A percentile compares a stretch with the other conserved stretches of the same genome.
Evolutionary conservation across 1,140 invertebrate genomes (phyloP).

Genomic region (Hetaerina americana): DNA sequence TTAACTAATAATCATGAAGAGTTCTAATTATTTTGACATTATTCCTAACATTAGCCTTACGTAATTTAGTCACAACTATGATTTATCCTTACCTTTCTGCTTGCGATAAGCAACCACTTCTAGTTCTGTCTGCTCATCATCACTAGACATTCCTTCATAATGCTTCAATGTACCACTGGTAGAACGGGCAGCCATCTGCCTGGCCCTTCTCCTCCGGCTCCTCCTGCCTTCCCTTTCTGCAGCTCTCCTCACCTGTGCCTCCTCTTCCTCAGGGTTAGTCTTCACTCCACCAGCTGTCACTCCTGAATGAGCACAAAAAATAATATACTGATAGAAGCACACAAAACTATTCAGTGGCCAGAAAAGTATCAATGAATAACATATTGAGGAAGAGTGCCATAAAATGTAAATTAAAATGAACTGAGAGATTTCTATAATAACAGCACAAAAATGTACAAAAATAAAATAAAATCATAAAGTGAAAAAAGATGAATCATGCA

Average conservation of each 20-base stretch:
- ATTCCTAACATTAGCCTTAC: too few relatives aligned
- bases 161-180: conserved; percentile 37
- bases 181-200: conserved; percentile 40
- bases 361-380: too few relatives aligned
- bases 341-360: conserved; percentile 5
- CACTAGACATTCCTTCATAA: conserved; percentile 90
- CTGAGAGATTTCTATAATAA: too few relatives aligned
- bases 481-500: too few relatives aligned
- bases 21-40: too few relatives aligned
- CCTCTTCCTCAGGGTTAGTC: conserved; percentile 42
- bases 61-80: not conserved
- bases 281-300: conserved; percentile 27
- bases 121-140: conserved; percentile 85
- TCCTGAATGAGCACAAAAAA: conserved; percentile 7
- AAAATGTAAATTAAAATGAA: too few relatives aligned
- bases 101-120: conserved; percentile 51
- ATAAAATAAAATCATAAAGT: too few relatives aligned
- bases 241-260: conserved; percentile 58
- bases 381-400: not conserved
- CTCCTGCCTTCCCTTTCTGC: conserved; percentile 83
- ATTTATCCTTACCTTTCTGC: conserved; percentile 22
- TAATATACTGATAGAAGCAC: conserved; percentile 6
- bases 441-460: too few relatives aligned
- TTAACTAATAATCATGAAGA: too few relatives aligned
- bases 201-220: conserved; percentile 54